Evolutionary conservation across 2,113 vertebrate genomes (phyloP).

Genomic region (Porphyrio hochstetteri): DNA sequence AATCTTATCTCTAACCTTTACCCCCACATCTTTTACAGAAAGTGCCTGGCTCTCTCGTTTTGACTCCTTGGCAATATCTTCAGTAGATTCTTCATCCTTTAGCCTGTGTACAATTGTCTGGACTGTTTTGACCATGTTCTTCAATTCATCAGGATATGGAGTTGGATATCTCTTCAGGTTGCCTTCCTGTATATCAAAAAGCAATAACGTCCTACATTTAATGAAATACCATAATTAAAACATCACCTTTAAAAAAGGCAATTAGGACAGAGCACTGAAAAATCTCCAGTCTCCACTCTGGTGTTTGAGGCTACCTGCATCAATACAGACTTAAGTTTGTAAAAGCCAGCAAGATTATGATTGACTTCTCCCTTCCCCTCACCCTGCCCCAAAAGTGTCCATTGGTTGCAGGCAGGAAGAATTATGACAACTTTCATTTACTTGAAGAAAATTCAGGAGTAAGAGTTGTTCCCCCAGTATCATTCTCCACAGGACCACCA

Average conservation of each 20-base stretch:
- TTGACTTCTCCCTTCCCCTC: not conserved
- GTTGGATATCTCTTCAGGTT: constrained; percentile 98
- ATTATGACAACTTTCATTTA: not conserved
- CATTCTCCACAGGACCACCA: not conserved
- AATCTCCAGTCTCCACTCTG: not conserved
- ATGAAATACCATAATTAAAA: not conserved
- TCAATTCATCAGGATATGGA: constrained; percentile 96
- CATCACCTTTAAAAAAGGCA: not conserved
- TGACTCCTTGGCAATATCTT: constrained; percentile 81
- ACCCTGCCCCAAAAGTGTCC: not conserved
- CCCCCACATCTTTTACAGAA: constrained; percentile 85
- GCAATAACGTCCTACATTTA: not conserved
- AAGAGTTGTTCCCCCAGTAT: not conserved
- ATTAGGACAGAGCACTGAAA: not conserved
- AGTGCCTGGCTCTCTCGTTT: constrained; percentile 83
- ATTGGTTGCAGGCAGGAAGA: not conserved
- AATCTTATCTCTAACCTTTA: constrained; percentile 82
- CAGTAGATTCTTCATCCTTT: constrained; percentile 90
- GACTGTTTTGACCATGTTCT: constrained; percentile 99
- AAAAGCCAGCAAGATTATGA: not conserved
- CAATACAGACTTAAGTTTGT: not conserved
- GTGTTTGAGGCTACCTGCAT: not conserved
- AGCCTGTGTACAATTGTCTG: constrained; percentile 95
- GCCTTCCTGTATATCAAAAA: constrained; percentile 83
- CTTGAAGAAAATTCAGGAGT: not conserved